Evolutionary conservation across 2,797 vertebrate genomes (phyloP).

Genomic region (Caiman crocodilus): DNA sequence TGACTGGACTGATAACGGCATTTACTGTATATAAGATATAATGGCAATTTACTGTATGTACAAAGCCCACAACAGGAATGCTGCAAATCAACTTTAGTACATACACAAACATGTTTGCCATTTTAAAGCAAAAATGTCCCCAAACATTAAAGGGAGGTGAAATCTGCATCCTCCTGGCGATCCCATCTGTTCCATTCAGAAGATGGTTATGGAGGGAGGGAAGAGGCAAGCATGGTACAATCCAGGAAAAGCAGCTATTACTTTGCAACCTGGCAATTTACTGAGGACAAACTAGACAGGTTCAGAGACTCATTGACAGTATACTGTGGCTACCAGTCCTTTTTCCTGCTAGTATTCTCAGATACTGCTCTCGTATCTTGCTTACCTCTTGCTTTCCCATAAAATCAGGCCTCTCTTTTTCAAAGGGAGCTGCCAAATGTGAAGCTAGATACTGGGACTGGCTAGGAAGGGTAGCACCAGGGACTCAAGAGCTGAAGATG

Average conservation of each 20-base stretch:
- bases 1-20: no score
- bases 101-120: constrained; percentile 1
- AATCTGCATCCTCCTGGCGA: neutral
- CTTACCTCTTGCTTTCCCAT: neutral
- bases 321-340: neutral
- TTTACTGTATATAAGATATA: no score
- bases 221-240: neutral
- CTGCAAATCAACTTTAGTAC: constrained; percentile 36
- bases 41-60: neutral
- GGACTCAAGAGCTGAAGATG: neutral
- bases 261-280: neutral
- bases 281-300: neutral
- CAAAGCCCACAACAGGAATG: neutral
- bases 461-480: neutral
- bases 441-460: neutral
- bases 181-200: neutral
- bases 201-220: neutral
- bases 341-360: constrained; percentile 31
- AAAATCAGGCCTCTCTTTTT: neutral
- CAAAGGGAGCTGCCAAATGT: neutral
- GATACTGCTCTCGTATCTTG: neutral
- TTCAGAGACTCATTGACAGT: neutral
- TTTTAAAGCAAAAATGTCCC: neutral
- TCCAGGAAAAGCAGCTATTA: neutral
- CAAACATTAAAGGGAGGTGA: neutral